phyloP scores from a whole-genome alignment of 2,797 vertebrate species.

The Syndactyla subalaris region DNA sequence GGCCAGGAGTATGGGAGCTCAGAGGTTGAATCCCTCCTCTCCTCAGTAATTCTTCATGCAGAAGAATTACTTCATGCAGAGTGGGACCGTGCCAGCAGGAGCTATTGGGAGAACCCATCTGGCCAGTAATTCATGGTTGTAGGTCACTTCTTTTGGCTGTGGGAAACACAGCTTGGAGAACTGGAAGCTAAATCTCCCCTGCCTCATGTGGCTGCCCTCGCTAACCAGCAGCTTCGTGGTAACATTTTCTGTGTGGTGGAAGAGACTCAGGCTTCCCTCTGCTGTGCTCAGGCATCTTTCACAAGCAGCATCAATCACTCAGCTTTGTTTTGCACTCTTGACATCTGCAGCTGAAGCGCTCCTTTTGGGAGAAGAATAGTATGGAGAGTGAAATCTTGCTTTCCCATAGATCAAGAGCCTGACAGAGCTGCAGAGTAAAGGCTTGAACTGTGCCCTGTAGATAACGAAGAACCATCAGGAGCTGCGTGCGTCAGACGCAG shows the following conservation, averaged over 20 bases:
- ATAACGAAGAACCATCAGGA: neutral
- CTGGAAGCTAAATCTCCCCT: neutral
- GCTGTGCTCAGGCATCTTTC: neutral
- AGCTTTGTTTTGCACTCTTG: slow-evolving; percentile 11
- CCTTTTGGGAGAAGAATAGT: neutral
- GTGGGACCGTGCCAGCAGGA: neutral
- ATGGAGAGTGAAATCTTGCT: neutral
- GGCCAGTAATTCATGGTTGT: neutral
- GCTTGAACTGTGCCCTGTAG: slow-evolving; percentile 32
- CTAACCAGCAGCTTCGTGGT: neutral
- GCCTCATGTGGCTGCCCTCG: neutral
- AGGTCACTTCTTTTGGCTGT: neutral
- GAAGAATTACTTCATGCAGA: neutral
- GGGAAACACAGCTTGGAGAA: neutral
- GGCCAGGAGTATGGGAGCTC: neutral
- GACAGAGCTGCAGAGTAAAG: slow-evolving; percentile 11
- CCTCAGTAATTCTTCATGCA: neutral
- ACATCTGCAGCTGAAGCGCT: slow-evolving; percentile 16
- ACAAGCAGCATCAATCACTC: neutral
- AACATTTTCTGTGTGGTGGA: neutral
- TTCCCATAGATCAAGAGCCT: neutral
- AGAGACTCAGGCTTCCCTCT: neutral
- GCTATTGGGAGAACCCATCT: neutral
- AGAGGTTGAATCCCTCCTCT: neutral
- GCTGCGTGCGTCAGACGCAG: neutral